Evolutionary conservation across 2,888 invertebrate genomes (phyloP).

Genomic region (Hyles lineata): DNA sequence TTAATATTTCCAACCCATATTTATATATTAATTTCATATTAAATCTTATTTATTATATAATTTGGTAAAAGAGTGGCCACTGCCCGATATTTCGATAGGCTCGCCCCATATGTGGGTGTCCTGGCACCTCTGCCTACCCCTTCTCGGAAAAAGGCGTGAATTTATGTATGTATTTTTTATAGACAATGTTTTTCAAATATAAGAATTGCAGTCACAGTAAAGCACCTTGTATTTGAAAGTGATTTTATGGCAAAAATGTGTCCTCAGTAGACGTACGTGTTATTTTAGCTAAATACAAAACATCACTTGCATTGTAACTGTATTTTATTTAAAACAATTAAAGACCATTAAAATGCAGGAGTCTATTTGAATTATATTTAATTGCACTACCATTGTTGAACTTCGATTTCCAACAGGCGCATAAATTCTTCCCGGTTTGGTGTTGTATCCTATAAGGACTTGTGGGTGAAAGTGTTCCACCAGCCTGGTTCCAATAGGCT

Average conservation of each 20-base stretch:
- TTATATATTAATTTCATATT: no score
- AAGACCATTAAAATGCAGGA: background rate
- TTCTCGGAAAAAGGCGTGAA: no score
- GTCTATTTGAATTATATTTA: background rate
- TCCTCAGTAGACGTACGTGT: background rate
- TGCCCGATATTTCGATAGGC: no score
- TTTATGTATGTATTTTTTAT: no score
- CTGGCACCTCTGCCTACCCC: no score
- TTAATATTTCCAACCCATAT: no score
- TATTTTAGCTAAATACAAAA: background rate
- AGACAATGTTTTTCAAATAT: no score
- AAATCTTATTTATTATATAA: no score
- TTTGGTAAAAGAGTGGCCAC: no score
- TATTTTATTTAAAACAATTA: background rate
- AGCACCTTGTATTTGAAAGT: background rate
- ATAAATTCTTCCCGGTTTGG: constrained; percentile 45
- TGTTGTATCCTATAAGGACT: constrained; percentile 39
- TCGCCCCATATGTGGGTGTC: no score
- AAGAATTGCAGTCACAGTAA: background rate
- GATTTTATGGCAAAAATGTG: background rate
- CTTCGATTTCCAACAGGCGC: constrained; percentile 51
- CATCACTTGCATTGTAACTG: background rate
- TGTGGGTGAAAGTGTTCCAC: constrained; percentile 56
- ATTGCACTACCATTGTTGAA: constrained; percentile 6
- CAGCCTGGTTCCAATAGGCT: constrained; percentile 55